Base-by-base conservation (phyloP, 2,113 vertebrate genomes). In the Albula glossodonta region DNA sequence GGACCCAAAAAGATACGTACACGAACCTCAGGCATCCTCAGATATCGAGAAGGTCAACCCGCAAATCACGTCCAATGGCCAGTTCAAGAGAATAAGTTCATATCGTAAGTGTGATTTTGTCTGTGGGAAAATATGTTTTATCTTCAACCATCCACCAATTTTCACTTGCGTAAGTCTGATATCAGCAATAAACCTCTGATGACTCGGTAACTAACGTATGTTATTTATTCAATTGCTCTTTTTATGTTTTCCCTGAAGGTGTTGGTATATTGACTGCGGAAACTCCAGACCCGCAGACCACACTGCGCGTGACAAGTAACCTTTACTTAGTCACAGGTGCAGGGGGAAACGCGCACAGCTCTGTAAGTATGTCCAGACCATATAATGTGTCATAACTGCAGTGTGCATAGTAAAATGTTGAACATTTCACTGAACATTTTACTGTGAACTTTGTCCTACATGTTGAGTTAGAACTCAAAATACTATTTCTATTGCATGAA, bases 251-350 rank as follows among this genome's bases (percentile, higher is more conserved):
- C 51, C 74, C 5, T 48, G 83, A 92, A 96, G 97, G 97, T 95
- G 97, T 98, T 74, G 85, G 99, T 88, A 90, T 96, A 90, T 95
- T 98, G 87, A 97, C 94, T 87, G 94, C 97, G 0, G 96, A 99
- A 83, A 95, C 94, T 4, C 93, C 96, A 15, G 97, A 98, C 81
- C 95, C 95, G 4, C 87, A 98, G 10, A 96, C 96, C 83, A 98
- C 99, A 89, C 95, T 93, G 1, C 98, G 98, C 0, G 97, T 97
- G 79, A 98, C 97, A 90, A 99, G 96, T 4, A 95, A 95, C 79
- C 92, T 96, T 0, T 98, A 96, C 90, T 91, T 99, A 13, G 99
- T 98, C 15, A 97, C 99, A 98, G 97, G 98, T 81, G 77, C 77
- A 17, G 92, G 90, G 57, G 98, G 98, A 78, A 96, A 95, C 85